These are phyloP conservation scores for Pseudotriccus pelzelni DNA, from an alignment of 2,797 vertebrate genomes.

Conservation along the genomic window DNA sequence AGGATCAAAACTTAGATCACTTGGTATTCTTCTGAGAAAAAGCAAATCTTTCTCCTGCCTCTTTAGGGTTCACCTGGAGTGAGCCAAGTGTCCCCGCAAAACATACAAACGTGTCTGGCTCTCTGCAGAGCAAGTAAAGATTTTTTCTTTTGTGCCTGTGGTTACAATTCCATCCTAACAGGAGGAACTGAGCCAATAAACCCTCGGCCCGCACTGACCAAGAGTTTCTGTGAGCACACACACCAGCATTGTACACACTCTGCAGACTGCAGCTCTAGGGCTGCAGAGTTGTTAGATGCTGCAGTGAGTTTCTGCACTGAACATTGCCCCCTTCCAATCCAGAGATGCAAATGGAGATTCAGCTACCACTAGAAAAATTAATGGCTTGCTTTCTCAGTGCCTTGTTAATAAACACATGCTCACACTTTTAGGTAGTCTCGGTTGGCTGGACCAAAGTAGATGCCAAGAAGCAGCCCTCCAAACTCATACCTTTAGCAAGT, in stretches of 20 bases:
- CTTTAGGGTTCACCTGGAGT: background rate
- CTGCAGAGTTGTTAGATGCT: background rate
- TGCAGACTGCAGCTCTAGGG: background rate
- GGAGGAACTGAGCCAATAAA: background rate
- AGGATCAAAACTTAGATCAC: background rate
- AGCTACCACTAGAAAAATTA: background rate
- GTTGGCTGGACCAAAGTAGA: background rate
- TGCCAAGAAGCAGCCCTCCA: background rate
- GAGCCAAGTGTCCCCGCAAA: background rate
- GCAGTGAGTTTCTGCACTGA: background rate
- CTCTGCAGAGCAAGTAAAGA: background rate
- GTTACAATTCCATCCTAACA: background rate
- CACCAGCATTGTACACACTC: background rate
- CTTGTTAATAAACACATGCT: background rate
- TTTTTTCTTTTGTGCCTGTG: background rate
- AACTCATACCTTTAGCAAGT: background rate
- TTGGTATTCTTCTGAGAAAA: background rate
- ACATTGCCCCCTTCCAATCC: background rate
- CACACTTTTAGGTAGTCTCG: background rate
- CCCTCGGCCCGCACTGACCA: background rate
- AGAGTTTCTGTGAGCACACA: background rate
- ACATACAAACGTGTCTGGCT: fast-evolving
- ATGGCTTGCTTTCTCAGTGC: background rate
- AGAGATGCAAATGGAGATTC: background rate
- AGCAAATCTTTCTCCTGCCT: background rate